Evolutionary conservation across 2,797 vertebrate species (phyloP).

Genomic region (Aulostomus chinensis): DNA sequence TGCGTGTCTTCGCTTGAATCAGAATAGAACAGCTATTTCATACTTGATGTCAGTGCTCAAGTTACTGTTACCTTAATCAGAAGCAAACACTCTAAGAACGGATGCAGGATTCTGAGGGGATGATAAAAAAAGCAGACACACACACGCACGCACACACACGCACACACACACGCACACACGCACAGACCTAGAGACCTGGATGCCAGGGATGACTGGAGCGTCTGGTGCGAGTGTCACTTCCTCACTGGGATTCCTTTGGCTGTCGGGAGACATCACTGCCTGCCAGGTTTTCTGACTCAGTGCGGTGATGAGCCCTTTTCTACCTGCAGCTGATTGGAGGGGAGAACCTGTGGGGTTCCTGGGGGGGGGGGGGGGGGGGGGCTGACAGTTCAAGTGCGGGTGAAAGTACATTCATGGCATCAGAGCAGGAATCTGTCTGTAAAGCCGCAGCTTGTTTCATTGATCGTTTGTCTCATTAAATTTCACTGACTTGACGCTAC

Average conservation of each 20-base stretch:
- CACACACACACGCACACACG: neutral
- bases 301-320: neutral
- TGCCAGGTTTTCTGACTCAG: conserved; percentile 42
- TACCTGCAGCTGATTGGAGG: conserved; percentile 3
- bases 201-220: conserved; percentile 63
- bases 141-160: conserved; percentile 7
- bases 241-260: conserved; percentile 49
- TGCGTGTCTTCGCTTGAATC: neutral
- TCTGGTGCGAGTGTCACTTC: conserved; percentile 42
- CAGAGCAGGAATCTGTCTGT: neutral
- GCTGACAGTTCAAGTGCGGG: conserved; percentile 38
- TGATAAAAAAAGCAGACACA: conserved; percentile 6
- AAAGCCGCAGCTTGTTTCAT: conserved; percentile 4
- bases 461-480: conserved; percentile 6
- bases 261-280: conserved; percentile 37
- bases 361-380: neutral
- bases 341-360: conserved; percentile 10
- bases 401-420: conserved; percentile 16
- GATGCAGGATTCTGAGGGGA: neutral
- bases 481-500: neutral
- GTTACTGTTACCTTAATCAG: conserved; percentile 50
- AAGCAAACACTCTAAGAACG: neutral
- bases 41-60: conserved; percentile 38
- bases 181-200: conserved; percentile 16
- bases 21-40: conserved; percentile 4